Conservation (phyloP, 2,888 invertebrate genomes). For the Agriopis marginaria region DNA sequence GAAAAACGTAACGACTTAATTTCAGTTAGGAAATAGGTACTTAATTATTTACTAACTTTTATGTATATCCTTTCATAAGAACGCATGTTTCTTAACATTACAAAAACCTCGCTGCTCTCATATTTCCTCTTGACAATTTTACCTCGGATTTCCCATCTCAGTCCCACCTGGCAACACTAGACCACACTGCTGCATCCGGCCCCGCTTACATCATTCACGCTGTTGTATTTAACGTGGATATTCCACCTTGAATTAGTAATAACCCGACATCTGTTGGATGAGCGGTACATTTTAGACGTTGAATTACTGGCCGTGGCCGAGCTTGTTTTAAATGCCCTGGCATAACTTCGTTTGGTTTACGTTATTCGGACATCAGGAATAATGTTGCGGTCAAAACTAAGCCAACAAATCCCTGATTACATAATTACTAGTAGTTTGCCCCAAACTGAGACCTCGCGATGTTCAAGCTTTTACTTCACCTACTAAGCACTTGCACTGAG, state of each 20-base stretch:
- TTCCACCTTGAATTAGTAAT: constrained; percentile 52
- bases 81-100: not conserved
- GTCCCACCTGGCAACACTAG: constrained; percentile 47
- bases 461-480: too few species aligned
- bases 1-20: too few species aligned
- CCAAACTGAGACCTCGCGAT: too few species aligned
- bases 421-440: too few species aligned
- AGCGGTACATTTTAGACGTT: constrained; percentile 45
- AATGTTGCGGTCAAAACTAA: constrained; percentile 11
- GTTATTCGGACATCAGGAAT: constrained; percentile 28
- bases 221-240: constrained; percentile 61
- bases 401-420: too few species aligned
- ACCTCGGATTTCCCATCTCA: not conserved
- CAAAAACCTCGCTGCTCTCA: not conserved
- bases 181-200: constrained; percentile 49
- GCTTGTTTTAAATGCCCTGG: constrained; percentile 45
- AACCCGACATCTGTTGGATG: constrained; percentile 47
- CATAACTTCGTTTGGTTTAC: constrained; percentile 39
- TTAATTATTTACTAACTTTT: too few species aligned
- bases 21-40: too few species aligned
- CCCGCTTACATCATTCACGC: constrained; percentile 68
- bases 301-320: constrained; percentile 41
- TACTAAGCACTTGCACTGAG: too few species aligned
- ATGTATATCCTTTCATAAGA: too few species aligned
- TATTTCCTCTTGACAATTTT: not conserved